Conservation (phyloP, 1,140 invertebrate species). For the Tribolium madens region DNA sequence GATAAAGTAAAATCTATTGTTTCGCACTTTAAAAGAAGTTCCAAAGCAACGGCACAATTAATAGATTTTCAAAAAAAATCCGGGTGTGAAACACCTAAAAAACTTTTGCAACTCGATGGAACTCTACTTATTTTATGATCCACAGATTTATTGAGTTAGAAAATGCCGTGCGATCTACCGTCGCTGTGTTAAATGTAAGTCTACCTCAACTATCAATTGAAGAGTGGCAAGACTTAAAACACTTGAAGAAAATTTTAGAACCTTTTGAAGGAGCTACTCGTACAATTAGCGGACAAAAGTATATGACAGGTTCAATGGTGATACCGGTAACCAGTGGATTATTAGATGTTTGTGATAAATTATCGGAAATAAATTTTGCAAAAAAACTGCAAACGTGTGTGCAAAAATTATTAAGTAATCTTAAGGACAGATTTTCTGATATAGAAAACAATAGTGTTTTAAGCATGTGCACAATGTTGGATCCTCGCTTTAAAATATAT, state of each 20-base stretch:
- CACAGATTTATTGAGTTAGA: not conserved
- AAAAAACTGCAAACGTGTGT: not conserved
- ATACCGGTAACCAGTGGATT: not conserved
- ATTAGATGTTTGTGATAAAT: not conserved
- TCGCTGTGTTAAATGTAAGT: not conserved
- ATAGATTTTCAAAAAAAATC: constrained; percentile 44
- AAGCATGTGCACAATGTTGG: not conserved
- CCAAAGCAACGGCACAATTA: constrained; percentile 49
- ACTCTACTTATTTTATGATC: not conserved
- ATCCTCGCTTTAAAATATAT: not conserved
- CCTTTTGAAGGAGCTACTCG: not conserved
- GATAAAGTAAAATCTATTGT: constrained; percentile 55
- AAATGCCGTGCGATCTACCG: not conserved
- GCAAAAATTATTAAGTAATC: not conserved
- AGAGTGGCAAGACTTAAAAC: not conserved
- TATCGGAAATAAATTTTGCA: too few relatives aligned
- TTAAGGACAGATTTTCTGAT: not conserved
- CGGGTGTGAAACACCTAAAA: constrained; percentile 20
- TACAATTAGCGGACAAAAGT: not conserved
- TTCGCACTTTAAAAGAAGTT: constrained; percentile 57
- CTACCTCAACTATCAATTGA: not conserved
- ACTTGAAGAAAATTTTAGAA: not conserved
- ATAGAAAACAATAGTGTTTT: not conserved
- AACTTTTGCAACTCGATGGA: constrained; percentile 23
- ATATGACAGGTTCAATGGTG: not conserved